A percentile compares a stretch with the other conserved stretches of the same genome.
These are phyloP conservation scores for Epinephelus lanceolatus DNA, from an alignment of 2,113 vertebrate genomes.

Conservation along the genomic window DNA sequence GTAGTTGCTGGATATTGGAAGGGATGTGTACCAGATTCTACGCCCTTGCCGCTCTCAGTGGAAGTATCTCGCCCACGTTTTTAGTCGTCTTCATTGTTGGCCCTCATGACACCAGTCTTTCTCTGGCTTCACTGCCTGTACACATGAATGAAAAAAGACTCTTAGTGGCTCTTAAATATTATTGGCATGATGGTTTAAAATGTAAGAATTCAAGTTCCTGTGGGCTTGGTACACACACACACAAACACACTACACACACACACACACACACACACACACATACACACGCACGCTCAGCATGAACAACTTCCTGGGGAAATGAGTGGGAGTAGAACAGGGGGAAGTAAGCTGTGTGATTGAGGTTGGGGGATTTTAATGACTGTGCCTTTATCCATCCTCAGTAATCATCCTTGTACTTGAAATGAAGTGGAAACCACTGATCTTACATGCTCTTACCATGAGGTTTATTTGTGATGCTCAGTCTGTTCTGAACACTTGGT, in stretches of 20 bases:
- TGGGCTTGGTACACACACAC: neutral
- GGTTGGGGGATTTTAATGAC: constrained; percentile 30
- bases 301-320: constrained; percentile 28
- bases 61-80: neutral
- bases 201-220: neutral
- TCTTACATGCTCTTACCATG: neutral
- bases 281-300: neutral
- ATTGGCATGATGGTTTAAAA: neutral
- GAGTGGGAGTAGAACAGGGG: constrained; percentile 35
- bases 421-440: neutral
- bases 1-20: too few relatives aligned
- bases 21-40: too few relatives aligned
- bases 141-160: neutral
- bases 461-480: neutral
- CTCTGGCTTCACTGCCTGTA: neutral
- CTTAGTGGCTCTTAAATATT: neutral
- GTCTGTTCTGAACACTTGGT: neutral
- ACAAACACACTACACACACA: neutral
- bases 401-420: neutral
- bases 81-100: neutral
- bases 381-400: neutral
- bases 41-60: neutral
- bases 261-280: neutral
- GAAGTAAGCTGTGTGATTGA: constrained; percentile 1
- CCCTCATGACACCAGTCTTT: neutral